Conservation (phyloP, 2,888 invertebrate species). For the Schizaphis graminum region DNA sequence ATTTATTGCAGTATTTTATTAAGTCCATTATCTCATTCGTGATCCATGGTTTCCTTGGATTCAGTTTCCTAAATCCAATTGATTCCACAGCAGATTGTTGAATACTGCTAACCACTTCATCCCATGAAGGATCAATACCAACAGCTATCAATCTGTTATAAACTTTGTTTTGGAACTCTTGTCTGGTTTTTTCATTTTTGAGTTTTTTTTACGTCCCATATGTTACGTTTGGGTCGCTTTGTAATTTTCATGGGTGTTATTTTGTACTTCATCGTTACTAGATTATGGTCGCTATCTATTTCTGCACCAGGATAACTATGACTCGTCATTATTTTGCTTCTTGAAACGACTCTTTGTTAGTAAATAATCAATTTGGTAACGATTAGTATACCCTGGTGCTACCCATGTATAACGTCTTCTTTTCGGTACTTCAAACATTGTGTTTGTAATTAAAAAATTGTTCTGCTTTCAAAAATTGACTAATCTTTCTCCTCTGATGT, state of each 20-base stretch:
- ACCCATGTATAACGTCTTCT: slow-evolving; percentile 54
- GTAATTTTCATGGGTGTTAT: slow-evolving; percentile 10
- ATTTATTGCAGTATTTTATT: slow-evolving; percentile 33
- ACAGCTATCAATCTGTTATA: slow-evolving; percentile 1
- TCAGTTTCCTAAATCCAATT: slow-evolving; percentile 51
- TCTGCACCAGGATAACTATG: slow-evolving; percentile 45
- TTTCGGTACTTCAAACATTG: slow-evolving; percentile 46
- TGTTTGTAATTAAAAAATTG: slow-evolving; percentile 46
- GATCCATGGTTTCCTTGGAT: slow-evolving; percentile 57
- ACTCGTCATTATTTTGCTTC: slow-evolving; percentile 51
- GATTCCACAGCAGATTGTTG: slow-evolving; percentile 36
- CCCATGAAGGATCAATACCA: background rate
- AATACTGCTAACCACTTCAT: slow-evolving; percentile 15
- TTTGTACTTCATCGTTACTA: slow-evolving; percentile 42
- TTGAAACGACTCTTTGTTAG: slow-evolving; percentile 35
- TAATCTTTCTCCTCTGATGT: slow-evolving; percentile 23
- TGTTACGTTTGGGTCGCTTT: slow-evolving; percentile 37
- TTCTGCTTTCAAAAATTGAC: slow-evolving; percentile 47
- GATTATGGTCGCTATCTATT: no score
- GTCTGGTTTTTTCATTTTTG: background rate
- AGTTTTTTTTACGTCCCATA: slow-evolving; percentile 45
- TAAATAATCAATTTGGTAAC: slow-evolving; percentile 57
- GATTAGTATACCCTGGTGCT: slow-evolving; percentile 56
- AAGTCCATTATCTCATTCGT: background rate
- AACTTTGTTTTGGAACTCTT: slow-evolving; percentile 27